Percentiles rank a stretch among this genome's conserved stretches.
Evolutionary conservation across 2,113 vertebrate species (phyloP).

Genomic region (Pachycephala philippinensis): DNA sequence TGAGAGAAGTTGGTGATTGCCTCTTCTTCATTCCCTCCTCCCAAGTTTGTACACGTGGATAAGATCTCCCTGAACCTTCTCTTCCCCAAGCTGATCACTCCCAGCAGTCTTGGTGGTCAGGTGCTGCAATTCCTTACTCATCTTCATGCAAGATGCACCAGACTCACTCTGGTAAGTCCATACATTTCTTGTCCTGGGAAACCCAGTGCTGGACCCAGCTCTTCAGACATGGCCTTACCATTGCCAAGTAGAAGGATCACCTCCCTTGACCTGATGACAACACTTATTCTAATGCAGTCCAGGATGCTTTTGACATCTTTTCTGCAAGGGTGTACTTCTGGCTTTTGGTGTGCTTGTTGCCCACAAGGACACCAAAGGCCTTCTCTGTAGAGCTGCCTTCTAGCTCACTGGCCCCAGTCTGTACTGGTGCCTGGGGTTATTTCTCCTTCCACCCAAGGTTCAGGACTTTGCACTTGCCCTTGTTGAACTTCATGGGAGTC

Average conservation of each 20-base stretch:
- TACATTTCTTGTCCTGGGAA: neutral
- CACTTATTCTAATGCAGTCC: neutral
- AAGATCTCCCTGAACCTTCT: neutral
- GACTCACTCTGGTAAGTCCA: neutral
- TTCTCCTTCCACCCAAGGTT: neutral
- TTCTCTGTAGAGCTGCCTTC: neutral
- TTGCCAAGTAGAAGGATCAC: neutral
- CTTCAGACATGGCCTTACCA: neutral
- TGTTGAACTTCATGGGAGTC: neutral
- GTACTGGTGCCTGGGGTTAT: neutral
- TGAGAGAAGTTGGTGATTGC: neutral
- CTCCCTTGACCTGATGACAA: neutral
- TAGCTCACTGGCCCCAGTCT: accelerated
- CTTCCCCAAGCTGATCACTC: neutral
- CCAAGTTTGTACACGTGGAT: neutral
- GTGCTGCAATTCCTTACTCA: neutral
- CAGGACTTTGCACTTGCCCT: neutral
- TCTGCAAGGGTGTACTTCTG: neutral
- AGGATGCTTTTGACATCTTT: neutral
- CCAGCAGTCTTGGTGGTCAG: neutral
- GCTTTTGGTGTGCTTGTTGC: neutral
- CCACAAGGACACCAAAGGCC: neutral
- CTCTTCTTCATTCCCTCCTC: neutral
- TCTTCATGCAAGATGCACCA: neutral
- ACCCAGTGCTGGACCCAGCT: too few relatives aligned